Conservation (phyloP, 2,797 vertebrate species). For the Enteromius trimaculatus region DNA sequence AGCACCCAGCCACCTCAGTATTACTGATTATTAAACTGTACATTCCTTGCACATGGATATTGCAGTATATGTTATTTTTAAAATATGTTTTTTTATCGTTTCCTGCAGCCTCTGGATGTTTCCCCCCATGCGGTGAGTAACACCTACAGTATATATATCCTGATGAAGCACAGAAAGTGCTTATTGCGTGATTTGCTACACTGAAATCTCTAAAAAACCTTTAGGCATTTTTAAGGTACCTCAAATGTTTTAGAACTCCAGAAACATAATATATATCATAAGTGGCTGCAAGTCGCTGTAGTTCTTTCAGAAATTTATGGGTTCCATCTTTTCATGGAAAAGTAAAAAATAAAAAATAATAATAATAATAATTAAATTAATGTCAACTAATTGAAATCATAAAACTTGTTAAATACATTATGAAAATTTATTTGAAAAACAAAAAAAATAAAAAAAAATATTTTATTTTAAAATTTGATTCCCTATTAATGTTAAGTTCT, state of each 20-base stretch:
- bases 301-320: background rate
- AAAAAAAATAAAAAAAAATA: too few species aligned
- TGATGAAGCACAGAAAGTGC: background rate
- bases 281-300: background rate
- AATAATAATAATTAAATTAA: too few species aligned
- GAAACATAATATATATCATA: background rate
- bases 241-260: background rate
- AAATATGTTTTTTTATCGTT: background rate
- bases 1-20: background rate
- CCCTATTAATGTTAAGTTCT: background rate
- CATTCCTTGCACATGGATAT: background rate
- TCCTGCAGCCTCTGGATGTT: conserved; percentile 76
- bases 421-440: background rate
- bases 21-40: conserved; percentile 13
- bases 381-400: background rate
- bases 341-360: background rate
- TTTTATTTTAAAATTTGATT: background rate
- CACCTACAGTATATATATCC: conserved; percentile 12
- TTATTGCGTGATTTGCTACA: background rate
- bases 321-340: background rate
- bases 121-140: conserved; percentile 85
- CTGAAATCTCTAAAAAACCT: background rate
- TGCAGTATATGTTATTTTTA: background rate
- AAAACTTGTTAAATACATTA: background rate
- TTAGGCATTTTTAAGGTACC: background rate